These are phyloP conservation scores for Miichthys miiuy DNA, from an alignment of 2,797 vertebrate genomes.

Conservation along the genomic window DNA sequence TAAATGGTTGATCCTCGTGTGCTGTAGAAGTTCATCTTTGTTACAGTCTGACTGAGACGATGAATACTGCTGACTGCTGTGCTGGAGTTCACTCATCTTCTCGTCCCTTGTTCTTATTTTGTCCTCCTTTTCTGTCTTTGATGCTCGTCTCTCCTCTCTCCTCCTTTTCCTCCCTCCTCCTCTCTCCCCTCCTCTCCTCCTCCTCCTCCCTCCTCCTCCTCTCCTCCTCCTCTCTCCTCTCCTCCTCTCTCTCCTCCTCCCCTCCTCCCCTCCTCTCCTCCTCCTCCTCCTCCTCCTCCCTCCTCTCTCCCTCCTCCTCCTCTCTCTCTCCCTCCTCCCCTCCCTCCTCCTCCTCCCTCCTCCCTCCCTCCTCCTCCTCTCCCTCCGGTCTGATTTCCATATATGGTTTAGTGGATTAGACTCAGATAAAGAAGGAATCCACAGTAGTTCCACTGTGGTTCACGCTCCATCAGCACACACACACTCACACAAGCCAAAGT, in stretches of 20 bases:
- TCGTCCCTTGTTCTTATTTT: no score
- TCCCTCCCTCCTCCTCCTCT: neutral
- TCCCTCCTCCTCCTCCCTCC: neutral
- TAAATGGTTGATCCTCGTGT: no score
- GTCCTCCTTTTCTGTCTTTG: no score
- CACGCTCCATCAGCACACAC: conserved; percentile 44
- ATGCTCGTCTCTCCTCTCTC: neutral
- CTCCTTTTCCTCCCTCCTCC: neutral
- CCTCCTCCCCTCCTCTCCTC: no score
- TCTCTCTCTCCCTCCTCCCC: neutral
- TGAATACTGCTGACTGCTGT: no score
- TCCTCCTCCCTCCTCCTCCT: neutral
- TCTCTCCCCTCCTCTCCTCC: neutral
- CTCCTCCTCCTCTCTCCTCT: neutral
- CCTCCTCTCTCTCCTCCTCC: neutral
- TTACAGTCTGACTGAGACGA: no score
- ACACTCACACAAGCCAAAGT: conserved; percentile 13
- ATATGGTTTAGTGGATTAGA: conserved; percentile 62
- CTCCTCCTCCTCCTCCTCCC: no score
- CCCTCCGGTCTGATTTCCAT: conserved; percentile 50
- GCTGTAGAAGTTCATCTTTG: no score
- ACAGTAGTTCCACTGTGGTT: conserved; percentile 69
- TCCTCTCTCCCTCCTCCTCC: neutral
- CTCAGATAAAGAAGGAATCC: conserved; percentile 65
- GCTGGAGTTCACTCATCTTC: no score